Evolutionary conservation across 2,797 vertebrate species (phyloP).

Genomic region (Decapterus maruadsi): DNA sequence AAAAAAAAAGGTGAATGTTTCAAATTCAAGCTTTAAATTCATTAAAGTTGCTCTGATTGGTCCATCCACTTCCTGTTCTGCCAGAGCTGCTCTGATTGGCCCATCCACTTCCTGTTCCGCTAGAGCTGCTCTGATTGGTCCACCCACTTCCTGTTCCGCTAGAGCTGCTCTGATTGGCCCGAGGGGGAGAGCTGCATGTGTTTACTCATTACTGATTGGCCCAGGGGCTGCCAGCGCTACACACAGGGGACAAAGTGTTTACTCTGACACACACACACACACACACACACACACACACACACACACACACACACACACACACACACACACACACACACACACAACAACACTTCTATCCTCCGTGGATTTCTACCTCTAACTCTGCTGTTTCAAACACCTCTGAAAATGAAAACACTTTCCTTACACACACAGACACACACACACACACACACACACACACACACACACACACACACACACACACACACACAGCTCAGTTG

Average conservation of each 20-base stretch:
- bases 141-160: slow-evolving; percentile 12
- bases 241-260: slow-evolving; percentile 32
- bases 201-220: slow-evolving; percentile 60
- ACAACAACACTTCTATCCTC: slow-evolving; percentile 7
- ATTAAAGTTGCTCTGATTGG: no score
- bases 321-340: slow-evolving; percentile 1
- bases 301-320: background rate
- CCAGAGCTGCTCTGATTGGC: no score
- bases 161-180: slow-evolving; percentile 45
- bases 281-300: slow-evolving; percentile 1
- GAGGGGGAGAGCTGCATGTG: slow-evolving; percentile 39
- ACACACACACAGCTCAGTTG: slow-evolving; percentile 58
- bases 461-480: background rate
- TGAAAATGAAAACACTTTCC: slow-evolving; percentile 58
- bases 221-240: slow-evolving; percentile 49
- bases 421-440: background rate
- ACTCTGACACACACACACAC: slow-evolving; percentile 7
- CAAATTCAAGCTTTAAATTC: no score
- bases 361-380: slow-evolving; percentile 35
- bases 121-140: no score
- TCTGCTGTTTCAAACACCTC: slow-evolving; percentile 47
- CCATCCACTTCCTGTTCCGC: no score
- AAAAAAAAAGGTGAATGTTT: no score
- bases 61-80: no score
- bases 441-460: no score